A percentile compares a stretch with the other conserved stretches of the same genome.
phyloP scores from a whole-genome alignment of 2,113 vertebrate species.

The Chamaea fasciata region DNA sequence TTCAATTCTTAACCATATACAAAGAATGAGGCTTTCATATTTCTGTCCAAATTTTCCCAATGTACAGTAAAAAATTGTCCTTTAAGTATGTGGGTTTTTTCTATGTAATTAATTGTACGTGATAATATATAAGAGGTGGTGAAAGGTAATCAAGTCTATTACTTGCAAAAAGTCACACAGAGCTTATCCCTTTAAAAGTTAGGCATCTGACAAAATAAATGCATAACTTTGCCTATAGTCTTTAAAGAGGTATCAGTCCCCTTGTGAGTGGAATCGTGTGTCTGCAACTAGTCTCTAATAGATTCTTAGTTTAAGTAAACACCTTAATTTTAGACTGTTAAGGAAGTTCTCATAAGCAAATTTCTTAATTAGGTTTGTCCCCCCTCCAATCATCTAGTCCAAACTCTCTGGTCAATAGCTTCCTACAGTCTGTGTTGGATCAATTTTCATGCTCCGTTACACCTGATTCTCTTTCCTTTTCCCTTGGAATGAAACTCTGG shows the following conservation, averaged over 20 bases:
- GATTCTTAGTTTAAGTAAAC: not conserved
- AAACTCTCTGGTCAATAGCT: not conserved
- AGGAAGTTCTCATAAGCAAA: not conserved
- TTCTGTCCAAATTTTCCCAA: not conserved
- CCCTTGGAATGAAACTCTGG: not conserved
- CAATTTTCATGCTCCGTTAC: not conserved
- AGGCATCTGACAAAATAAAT: not conserved
- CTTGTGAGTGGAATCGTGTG: not conserved
- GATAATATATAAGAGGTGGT: not conserved
- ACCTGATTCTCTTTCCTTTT: not conserved
- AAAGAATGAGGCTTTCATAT: not conserved
- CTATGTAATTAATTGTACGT: not conserved
- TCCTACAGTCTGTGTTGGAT: not conserved
- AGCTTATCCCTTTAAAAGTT: not conserved
- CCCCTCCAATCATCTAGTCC: fast-evolving
- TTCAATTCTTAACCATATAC: not conserved
- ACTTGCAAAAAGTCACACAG: not conserved
- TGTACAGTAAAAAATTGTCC: not conserved
- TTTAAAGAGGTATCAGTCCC: not conserved
- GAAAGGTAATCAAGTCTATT: not conserved
- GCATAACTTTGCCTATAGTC: not conserved
- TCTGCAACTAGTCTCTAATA: not conserved
- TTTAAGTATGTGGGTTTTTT: not conserved
- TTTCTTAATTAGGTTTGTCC: not conserved
- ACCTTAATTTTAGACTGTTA: not conserved